Evolutionary conservation across 2,113 vertebrate genomes (phyloP).

Genomic region (Odocoileus virginianus): DNA sequence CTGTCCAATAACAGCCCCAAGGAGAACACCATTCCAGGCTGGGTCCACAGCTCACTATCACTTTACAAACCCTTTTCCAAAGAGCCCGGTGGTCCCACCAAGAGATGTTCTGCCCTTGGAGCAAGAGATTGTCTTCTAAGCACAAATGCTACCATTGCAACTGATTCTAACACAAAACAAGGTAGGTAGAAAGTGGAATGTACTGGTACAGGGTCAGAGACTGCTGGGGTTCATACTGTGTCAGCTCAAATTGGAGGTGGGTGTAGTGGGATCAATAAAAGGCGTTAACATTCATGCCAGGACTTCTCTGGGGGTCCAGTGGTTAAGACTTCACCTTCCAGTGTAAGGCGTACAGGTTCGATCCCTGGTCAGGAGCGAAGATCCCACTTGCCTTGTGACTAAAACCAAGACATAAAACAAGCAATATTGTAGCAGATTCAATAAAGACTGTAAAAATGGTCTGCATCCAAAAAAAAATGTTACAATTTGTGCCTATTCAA

Average conservation of each 20-base stretch:
- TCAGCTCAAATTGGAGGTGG: neutral
- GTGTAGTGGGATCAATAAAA: neutral
- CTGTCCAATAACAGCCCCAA: neutral
- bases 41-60: neutral
- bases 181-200: neutral
- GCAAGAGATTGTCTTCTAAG: neutral
- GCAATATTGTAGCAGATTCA: neutral
- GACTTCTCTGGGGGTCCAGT: neutral
- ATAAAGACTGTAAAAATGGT: neutral
- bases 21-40: neutral
- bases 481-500: neutral
- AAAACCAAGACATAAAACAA: neutral
- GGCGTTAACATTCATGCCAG: neutral
- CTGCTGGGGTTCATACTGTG: neutral
- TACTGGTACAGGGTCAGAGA: neutral
- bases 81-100: neutral
- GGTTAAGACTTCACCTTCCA: neutral
- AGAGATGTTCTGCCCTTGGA: neutral
- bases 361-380: neutral
- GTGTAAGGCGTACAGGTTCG: accelerated
- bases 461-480: neutral
- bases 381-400: accelerated
- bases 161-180: neutral
- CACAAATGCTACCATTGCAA: neutral
- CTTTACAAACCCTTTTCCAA: neutral